These are phyloP conservation scores for Lasaia peninsularis DNA, from an alignment of 1,140 invertebrate species.

Conservation along the genomic window DNA sequence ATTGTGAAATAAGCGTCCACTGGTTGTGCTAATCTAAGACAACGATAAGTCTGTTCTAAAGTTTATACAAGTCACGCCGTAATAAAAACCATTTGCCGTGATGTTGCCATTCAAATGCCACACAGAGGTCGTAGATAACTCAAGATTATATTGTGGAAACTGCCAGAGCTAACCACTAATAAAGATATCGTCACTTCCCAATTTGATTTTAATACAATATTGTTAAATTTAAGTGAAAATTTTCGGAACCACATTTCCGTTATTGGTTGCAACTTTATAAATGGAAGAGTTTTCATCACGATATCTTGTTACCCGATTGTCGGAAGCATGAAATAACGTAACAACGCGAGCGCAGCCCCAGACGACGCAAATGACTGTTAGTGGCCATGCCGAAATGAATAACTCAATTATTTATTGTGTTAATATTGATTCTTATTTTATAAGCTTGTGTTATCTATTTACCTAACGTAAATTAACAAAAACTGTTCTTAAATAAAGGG, in stretches of 20 bases:
- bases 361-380: too few relatives aligned
- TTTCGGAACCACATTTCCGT: too few relatives aligned
- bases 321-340: too few relatives aligned
- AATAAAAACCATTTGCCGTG: neutral
- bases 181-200: too few relatives aligned
- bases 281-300: too few relatives aligned
- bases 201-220: too few relatives aligned
- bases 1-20: constrained; percentile 5
- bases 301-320: too few relatives aligned
- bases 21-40: constrained; percentile 10
- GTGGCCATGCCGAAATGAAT: too few relatives aligned
- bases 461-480: neutral
- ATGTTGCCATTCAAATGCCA: neutral
- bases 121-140: neutral
- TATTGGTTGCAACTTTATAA: too few relatives aligned
- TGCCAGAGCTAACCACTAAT: too few relatives aligned
- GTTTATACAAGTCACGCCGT: neutral
- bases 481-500: neutral
- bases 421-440: neutral
- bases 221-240: too few relatives aligned
- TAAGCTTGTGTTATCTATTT: neutral
- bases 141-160: neutral
- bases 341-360: too few relatives aligned
- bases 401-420: neutral
- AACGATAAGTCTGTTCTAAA: constrained; percentile 7